These are phyloP conservation scores for Teleogryllus occipitalis DNA, from an alignment of 1,140 invertebrate species.

Conservation along the genomic window DNA sequence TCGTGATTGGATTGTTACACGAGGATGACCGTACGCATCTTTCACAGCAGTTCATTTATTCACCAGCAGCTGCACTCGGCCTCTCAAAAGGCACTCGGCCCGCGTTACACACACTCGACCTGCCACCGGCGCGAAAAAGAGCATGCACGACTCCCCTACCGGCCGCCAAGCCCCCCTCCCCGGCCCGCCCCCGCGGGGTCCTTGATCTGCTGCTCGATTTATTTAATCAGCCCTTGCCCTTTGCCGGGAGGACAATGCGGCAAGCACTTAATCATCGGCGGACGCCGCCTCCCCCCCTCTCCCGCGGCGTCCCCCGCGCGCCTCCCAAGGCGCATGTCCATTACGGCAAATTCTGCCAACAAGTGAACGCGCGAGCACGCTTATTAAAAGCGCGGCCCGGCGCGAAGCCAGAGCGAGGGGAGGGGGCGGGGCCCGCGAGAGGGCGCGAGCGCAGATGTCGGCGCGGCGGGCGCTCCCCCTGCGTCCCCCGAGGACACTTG, in stretches of 20 bases:
- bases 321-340: conserved; percentile 8
- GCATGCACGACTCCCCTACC: not conserved
- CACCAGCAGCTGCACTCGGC: no score
- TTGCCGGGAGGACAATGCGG: not conserved
- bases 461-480: conserved; percentile 20
- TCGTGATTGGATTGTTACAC: no score
- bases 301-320: no score
- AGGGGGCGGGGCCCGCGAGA: not conserved
- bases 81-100: no score
- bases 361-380: conserved; percentile 8
- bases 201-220: conserved; percentile 3
- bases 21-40: no score
- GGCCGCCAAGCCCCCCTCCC: no score
- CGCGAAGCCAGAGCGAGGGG: not conserved
- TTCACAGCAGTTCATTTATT: no score
- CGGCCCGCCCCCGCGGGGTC: not conserved
- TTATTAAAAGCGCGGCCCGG: conserved; percentile 6
- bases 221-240: conserved; percentile 3
- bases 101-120: no score
- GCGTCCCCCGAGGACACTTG: conserved; percentile 13
- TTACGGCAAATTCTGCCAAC: conserved; percentile 15
- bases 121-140: not conserved
- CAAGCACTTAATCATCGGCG: conserved; percentile 3
- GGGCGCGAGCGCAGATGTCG: conserved; percentile 27
- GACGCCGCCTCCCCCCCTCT: not conserved